Evolutionary conservation across 2,888 invertebrate genomes (phyloP).

Genomic region (Seira musarum): DNA sequence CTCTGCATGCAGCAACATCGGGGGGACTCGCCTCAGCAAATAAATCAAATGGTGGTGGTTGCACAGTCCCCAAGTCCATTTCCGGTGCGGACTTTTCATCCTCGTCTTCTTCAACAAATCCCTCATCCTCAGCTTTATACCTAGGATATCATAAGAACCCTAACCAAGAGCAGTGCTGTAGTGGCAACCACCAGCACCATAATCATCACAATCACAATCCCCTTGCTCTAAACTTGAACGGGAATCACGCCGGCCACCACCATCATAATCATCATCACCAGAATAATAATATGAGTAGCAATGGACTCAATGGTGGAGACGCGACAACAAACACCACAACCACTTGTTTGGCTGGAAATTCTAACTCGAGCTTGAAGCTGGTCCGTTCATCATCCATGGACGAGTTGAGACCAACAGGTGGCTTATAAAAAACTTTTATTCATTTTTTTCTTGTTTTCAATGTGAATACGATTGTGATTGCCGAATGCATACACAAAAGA

Average conservation of each 20-base stretch:
- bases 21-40: slow-evolving; percentile 20
- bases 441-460: slow-evolving; percentile 1
- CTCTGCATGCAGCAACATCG: slow-evolving; percentile 28
- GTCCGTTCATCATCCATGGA: slow-evolving; percentile 68
- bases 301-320: slow-evolving; percentile 12
- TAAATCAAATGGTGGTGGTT: slow-evolving; percentile 36
- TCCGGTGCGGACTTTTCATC: slow-evolving; percentile 61
- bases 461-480: no score
- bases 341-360: slow-evolving; percentile 26
- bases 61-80: slow-evolving; percentile 62
- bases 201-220: slow-evolving; percentile 33
- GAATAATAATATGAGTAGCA: slow-evolving; percentile 16
- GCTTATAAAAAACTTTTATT: slow-evolving; percentile 24
- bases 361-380: slow-evolving; percentile 37
- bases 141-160: slow-evolving; percentile 37
- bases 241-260: slow-evolving; percentile 27
- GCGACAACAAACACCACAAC: slow-evolving; percentile 14
- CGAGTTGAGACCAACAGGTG: slow-evolving; percentile 68
- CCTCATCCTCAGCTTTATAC: slow-evolving; percentile 27
- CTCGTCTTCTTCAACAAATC: slow-evolving; percentile 1
- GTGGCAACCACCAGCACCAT: slow-evolving; percentile 18
- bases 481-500: no score
- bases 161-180: neutral
- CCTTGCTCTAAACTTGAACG: slow-evolving; percentile 33
- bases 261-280: slow-evolving; percentile 34